Evolutionary conservation across 2,888 invertebrate genomes (phyloP).

Genomic region (Elegia similella): DNA sequence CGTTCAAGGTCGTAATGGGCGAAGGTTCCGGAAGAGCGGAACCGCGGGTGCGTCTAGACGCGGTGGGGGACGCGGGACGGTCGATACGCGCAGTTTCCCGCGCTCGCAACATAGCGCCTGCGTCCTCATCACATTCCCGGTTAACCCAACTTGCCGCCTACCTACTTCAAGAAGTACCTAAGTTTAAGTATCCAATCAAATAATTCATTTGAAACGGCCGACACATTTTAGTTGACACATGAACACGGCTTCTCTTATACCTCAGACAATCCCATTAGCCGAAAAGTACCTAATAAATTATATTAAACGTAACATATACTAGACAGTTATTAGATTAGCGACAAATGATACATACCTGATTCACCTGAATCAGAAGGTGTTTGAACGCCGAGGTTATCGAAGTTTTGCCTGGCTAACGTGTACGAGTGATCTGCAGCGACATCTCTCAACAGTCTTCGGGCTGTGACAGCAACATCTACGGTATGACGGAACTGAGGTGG

Average conservation of each 20-base stretch:
- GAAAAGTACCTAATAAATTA: too few relatives aligned
- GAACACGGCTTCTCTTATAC: too few relatives aligned
- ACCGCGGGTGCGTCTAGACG: slow-evolving; percentile 78
- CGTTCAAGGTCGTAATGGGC: slow-evolving; percentile 77
- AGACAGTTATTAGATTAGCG: too few relatives aligned
- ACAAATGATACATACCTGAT: slow-evolving; percentile 69
- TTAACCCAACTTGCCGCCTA: slow-evolving; percentile 51
- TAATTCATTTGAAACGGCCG: background rate
- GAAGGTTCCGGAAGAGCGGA: slow-evolving; percentile 77
- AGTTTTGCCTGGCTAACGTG: slow-evolving; percentile 84
- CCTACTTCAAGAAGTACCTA: slow-evolving; percentile 46
- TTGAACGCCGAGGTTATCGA: slow-evolving; percentile 88
- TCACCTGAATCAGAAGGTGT: slow-evolving; percentile 96
- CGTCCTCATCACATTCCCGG: slow-evolving; percentile 55
- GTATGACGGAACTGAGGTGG: slow-evolving; percentile 72
- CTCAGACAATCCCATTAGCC: too few relatives aligned
- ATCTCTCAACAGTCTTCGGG: slow-evolving; percentile 65
- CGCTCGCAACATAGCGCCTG: slow-evolving; percentile 71
- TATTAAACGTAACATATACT: too few relatives aligned
- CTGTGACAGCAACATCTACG: slow-evolving; percentile 72
- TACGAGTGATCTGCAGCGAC: slow-evolving; percentile 84
- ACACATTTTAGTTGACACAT: background rate
- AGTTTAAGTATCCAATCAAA: slow-evolving; percentile 16
- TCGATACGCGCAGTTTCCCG: slow-evolving; percentile 80
- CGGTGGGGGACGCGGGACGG: slow-evolving; percentile 63